These are phyloP conservation scores for Drosophila lacicola DNA, from an alignment of 2,888 invertebrate species.

Conservation along the genomic window DNA sequence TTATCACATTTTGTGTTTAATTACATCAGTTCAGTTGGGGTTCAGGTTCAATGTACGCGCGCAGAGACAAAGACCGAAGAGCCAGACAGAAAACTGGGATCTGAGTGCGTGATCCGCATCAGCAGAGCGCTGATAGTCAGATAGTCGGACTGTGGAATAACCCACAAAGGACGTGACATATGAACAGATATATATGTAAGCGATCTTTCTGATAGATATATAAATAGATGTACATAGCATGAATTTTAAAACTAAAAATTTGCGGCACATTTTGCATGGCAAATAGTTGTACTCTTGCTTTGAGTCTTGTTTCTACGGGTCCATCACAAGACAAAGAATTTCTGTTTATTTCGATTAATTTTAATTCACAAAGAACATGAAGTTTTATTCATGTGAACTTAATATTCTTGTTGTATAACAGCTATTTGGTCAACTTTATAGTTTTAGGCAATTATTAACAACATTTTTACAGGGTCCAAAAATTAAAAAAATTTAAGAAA, in stretches of 20 bases:
- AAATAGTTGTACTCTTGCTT: constrained; percentile 36
- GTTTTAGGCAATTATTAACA: too few species aligned
- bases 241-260: constrained; percentile 4
- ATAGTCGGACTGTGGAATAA: constrained; percentile 44
- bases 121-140: constrained; percentile 24
- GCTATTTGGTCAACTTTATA: too few species aligned
- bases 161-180: constrained; percentile 51
- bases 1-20: constrained; percentile 22
- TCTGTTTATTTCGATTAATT: neutral
- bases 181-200: neutral
- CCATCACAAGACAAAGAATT: neutral
- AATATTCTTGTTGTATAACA: too few species aligned
- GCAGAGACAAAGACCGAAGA: constrained; percentile 13
- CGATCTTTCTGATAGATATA: constrained; percentile 12
- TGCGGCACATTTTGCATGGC: constrained; percentile 38
- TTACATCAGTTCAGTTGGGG: constrained; percentile 30
- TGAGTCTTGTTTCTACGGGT: neutral
- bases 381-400: too few species aligned
- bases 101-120: constrained; percentile 53
- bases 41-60: constrained; percentile 49
- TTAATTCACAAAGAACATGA: neutral
- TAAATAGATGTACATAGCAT: neutral
- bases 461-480: too few species aligned
- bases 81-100: constrained; percentile 11
- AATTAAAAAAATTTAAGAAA: too few species aligned